Conservation (phyloP, 1,140 invertebrate genomes). For the Aphis gossypii region DNA sequence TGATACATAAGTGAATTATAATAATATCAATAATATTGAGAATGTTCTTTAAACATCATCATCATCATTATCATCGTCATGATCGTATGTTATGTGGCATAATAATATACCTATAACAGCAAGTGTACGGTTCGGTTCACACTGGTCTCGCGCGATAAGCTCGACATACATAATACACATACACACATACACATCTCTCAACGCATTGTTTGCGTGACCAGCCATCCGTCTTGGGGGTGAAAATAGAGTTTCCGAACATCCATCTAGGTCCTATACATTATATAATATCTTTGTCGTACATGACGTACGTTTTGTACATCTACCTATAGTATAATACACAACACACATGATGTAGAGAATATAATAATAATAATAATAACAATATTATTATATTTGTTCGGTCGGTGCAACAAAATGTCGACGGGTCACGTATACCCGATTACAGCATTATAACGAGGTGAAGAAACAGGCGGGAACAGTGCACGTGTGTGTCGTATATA, state of each 20-base stretch:
- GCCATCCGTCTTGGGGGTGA: conserved; percentile 22
- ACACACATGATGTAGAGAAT: too few relatives aligned
- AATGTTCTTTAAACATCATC: background rate
- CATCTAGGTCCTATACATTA: background rate
- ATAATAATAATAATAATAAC: background rate
- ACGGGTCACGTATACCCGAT: background rate
- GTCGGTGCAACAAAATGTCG: background rate
- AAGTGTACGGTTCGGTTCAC: background rate
- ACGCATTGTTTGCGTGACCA: background rate
- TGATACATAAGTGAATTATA: background rate
- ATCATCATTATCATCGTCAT: background rate
- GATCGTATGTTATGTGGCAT: background rate
- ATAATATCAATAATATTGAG: background rate
- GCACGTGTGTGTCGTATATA: background rate
- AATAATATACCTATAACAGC: background rate
- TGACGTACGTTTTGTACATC: background rate
- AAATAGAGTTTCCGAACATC: background rate
- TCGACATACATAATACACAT: background rate
- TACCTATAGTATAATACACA: background rate
- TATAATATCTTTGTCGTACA: background rate
- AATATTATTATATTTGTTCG: background rate
- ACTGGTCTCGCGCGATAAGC: conserved; percentile 3
- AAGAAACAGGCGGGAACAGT: background rate
- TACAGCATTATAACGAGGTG: background rate
- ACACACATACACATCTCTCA: background rate